Percentiles rank a stretch among this genome's conserved stretches.
Conservation (phyloP, 1,140 invertebrate species). For the Thaumetopoea pityocampa region DNA sequence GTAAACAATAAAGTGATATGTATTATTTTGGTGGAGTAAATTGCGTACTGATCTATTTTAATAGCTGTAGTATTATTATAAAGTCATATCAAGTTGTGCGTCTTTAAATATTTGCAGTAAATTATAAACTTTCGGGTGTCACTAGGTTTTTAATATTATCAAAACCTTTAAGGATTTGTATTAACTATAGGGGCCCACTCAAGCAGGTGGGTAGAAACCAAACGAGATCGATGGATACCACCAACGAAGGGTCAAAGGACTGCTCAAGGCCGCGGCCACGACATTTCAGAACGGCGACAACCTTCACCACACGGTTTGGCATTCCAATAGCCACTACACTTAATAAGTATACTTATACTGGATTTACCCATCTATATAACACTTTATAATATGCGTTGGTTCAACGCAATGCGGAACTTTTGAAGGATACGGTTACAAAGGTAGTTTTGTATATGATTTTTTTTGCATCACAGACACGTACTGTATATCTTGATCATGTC, state of each 20-base stretch:
- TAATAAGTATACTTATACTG: background rate
- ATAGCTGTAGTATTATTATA: too few relatives aligned
- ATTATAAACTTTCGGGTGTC: too few relatives aligned
- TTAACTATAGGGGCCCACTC: conserved; percentile 31
- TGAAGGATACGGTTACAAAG: conserved; percentile 2
- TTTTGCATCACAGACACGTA: too few relatives aligned
- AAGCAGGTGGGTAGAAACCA: conserved; percentile 58
- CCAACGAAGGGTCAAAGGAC: conserved; percentile 57
- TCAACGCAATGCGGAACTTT: conserved; percentile 4
- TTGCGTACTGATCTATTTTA: too few relatives aligned
- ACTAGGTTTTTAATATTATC: background rate
- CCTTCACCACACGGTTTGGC: conserved; percentile 40
- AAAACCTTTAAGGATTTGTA: conserved; percentile 22
- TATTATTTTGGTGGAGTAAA: too few relatives aligned
- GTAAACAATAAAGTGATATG: too few relatives aligned
- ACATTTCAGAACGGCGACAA: conserved; percentile 53
- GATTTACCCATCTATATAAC: conserved; percentile 1
- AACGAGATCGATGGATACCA: conserved; percentile 29
- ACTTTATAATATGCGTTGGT: background rate
- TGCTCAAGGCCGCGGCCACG: conserved; percentile 48
- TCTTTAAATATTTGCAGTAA: too few relatives aligned
- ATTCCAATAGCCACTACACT: background rate
- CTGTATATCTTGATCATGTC: too few relatives aligned
- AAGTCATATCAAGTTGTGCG: too few relatives aligned
- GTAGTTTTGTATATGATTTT: too few relatives aligned